Evolutionary conservation across 2,888 invertebrate species (phyloP).

Genomic region (Yponomeuta plumbellus): DNA sequence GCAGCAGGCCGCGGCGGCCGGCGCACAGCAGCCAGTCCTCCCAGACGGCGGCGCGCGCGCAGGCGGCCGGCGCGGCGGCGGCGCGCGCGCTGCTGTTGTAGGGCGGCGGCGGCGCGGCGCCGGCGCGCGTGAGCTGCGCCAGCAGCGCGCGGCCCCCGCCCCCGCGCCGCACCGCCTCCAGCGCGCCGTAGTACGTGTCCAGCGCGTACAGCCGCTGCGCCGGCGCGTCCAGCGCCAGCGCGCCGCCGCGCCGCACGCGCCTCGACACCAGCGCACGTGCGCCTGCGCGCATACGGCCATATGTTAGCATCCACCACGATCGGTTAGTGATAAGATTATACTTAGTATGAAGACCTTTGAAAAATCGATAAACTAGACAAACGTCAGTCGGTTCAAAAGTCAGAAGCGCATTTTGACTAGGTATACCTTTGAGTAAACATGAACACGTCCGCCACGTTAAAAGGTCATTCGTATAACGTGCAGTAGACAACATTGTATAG

Average conservation of each 20-base stretch:
- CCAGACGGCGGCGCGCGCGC: slow-evolving; percentile 48
- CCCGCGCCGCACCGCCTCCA: slow-evolving; percentile 82
- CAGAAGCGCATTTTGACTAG: too few species aligned
- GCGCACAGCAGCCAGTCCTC: slow-evolving; percentile 61
- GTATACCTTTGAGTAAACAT: too few species aligned
- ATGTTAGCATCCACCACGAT: neutral
- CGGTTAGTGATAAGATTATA: neutral
- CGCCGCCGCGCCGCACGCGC: slow-evolving; percentile 82
- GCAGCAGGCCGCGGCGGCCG: slow-evolving; percentile 43
- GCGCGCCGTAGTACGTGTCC: slow-evolving; percentile 84
- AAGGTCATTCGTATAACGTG: too few species aligned
- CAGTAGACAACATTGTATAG: too few species aligned
- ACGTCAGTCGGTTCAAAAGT: too few species aligned
- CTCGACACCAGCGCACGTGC: slow-evolving; percentile 69
- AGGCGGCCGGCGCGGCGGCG: slow-evolving; percentile 30
- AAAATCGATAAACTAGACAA: too few species aligned
- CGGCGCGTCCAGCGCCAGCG: slow-evolving; percentile 85
- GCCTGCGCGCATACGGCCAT: neutral
- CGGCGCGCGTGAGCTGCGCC: neutral
- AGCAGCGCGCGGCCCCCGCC: slow-evolving; percentile 77
- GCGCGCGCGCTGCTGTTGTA: slow-evolving; percentile 16
- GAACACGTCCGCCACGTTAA: too few species aligned
- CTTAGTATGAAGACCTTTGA: neutral
- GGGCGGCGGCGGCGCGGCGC: neutral
- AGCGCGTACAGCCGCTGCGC: slow-evolving; percentile 88